Evolutionary conservation across 2,797 vertebrate genomes (phyloP).

Genomic region (Clarias platycephalus): DNA sequence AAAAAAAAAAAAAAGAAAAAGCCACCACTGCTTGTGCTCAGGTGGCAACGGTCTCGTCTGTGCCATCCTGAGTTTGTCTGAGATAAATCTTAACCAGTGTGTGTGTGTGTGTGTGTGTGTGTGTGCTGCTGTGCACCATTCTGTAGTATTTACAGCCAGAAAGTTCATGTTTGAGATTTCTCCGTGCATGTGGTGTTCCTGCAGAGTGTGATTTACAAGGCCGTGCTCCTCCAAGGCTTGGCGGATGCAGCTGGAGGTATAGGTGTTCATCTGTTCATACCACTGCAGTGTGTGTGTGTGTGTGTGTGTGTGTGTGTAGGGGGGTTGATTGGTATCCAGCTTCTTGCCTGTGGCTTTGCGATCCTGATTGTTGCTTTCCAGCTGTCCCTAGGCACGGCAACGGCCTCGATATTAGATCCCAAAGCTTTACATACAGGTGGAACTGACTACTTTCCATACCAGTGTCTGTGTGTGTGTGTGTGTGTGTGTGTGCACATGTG

Average conservation of each 20-base stretch:
- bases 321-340: conserved; percentile 14
- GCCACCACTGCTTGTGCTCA: conserved; percentile 22
- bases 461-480: conserved; percentile 3
- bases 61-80: conserved; percentile 33
- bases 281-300: conserved; percentile 26
- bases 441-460: neutral
- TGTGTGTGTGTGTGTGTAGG: conserved; percentile 16
- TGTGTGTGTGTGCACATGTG: conserved; percentile 1
- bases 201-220: conserved; percentile 59
- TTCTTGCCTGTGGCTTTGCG: conserved; percentile 30
- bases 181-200: conserved; percentile 51
- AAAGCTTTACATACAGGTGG: conserved; percentile 1
- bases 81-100: conserved; percentile 33
- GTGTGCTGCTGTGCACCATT: conserved; percentile 29
- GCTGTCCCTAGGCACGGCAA: conserved; percentile 14
- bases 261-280: conserved; percentile 42
- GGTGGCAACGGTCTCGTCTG: conserved; percentile 8
- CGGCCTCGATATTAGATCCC: conserved; percentile 14
- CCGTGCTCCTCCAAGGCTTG: conserved; percentile 21
- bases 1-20: neutral
- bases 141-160: conserved; percentile 59
- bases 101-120: conserved; percentile 12
- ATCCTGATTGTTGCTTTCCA: conserved; percentile 28
- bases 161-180: conserved; percentile 61
- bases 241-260: conserved; percentile 55